Evolutionary conservation across 1,140 invertebrate genomes (phyloP), one percentile per base, ranked within the genome.

Genomic region (Zelostemma sp.): DNA sequence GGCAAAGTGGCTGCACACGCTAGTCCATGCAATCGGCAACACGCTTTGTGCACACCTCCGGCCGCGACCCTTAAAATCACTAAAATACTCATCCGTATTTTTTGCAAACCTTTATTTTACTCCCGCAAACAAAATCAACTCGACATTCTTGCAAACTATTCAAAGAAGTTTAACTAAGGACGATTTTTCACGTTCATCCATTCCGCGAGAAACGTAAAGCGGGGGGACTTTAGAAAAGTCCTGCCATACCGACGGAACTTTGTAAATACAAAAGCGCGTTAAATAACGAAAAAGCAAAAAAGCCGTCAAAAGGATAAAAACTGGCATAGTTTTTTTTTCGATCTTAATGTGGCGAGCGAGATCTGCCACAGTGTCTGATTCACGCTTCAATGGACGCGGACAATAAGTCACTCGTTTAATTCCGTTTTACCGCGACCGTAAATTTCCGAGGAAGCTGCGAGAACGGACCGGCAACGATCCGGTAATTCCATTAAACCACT

Each of bases 1-100:
- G 72, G 76, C 71, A 76, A 76, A 78, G 76, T 78, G 69, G 66
- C 76, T 67, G 68, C 68, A 66, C 71, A 69, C 60, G 68, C 53
- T 61, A 70, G 59, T 48, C 51, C 55, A 54, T 59, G 64, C 60
- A 53, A 51, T 53, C 46, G 46, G 46, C 46, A 48, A 25, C 46
- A 14, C 19, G 12, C 46, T 28, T 48, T 48, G 19, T 25, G 19
- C 46, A 28, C 46, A 14, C 46, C 46, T 46, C 17, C 40, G 40
- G 40, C 18, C 40, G 40, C 17, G 46, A 21, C 21, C 19, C 46
- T 41, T 21, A 28, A 48, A 48, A 48, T 48, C 25, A 21, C 15
- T 12, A 14, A 46, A 46, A 46, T 18, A 9, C 17, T 9, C 19
- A 46, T 12, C 2, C 16, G 5, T 46, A 19, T 2, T 46, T 21